Evolutionary conservation across 2,797 vertebrate species (phyloP).

Genomic region (Streptopelia turtur): DNA sequence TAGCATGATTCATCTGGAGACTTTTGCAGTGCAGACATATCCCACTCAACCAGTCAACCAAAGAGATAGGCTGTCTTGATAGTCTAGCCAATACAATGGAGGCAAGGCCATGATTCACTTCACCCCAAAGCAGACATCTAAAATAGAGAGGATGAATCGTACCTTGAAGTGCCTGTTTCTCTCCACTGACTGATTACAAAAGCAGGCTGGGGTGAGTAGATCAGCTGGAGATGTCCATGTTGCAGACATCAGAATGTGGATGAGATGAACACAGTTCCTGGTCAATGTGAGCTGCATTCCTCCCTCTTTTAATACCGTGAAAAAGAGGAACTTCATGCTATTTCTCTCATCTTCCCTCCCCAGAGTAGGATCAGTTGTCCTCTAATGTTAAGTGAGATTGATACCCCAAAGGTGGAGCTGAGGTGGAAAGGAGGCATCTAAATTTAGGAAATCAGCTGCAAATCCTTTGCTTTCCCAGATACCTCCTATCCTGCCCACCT

Average conservation of each 20-base stretch:
- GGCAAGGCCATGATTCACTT: constrained; percentile 32
- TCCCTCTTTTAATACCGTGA: background rate
- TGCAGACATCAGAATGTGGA: background rate
- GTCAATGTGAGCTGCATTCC: background rate
- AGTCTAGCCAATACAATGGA: background rate
- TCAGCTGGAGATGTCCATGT: background rate
- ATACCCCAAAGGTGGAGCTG: background rate
- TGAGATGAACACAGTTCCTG: background rate
- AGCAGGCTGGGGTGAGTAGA: background rate
- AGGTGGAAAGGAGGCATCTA: background rate
- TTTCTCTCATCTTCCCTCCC: background rate
- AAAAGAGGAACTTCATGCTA: background rate
- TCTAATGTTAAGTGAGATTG: background rate
- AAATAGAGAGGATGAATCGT: background rate
- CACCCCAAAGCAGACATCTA: background rate
- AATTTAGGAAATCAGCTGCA: background rate
- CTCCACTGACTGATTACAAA: background rate
- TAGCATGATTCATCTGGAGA: background rate
- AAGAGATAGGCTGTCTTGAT: background rate
- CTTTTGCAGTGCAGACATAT: background rate
- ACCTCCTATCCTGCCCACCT: background rate
- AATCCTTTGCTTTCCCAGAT: background rate
- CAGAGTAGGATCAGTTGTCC: background rate
- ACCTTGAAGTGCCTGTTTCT: background rate
- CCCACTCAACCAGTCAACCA: background rate